Evolutionary conservation across 2,888 invertebrate genomes (phyloP).

Genomic region (Gymnocheta viridis): DNA sequence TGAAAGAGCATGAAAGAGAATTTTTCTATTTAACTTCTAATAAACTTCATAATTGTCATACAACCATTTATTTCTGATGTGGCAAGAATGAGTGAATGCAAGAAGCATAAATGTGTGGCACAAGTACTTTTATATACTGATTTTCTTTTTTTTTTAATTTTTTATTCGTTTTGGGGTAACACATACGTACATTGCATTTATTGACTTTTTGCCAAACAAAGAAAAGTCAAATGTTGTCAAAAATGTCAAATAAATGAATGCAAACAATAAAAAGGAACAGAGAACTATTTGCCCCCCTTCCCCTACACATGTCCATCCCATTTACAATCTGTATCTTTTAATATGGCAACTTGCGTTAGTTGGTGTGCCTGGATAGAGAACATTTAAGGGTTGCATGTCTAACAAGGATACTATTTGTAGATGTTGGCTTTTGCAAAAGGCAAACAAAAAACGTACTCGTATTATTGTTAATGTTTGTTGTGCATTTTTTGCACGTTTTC

Average conservation of each 20-base stretch:
- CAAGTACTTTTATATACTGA: background rate
- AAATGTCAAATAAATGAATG: slow-evolving; percentile 68
- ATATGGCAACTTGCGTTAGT: background rate
- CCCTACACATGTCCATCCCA: background rate
- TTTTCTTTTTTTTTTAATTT: background rate
- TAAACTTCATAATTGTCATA: slow-evolving; percentile 55
- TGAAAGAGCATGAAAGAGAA: background rate
- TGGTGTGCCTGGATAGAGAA: background rate
- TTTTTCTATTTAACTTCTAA: slow-evolving; percentile 33
- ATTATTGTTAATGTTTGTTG: slow-evolving; percentile 52
- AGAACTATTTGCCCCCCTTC: slow-evolving; percentile 18
- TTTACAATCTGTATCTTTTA: background rate
- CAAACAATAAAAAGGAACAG: slow-evolving; percentile 42
- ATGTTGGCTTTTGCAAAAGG: slow-evolving; percentile 13
- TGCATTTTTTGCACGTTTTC: slow-evolving; percentile 66
- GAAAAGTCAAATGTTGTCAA: slow-evolving; percentile 60
- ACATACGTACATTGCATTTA: slow-evolving; percentile 31
- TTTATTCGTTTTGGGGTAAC: background rate
- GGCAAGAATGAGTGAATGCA: slow-evolving; percentile 25
- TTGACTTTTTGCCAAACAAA: slow-evolving; percentile 59
- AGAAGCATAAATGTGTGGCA: background rate
- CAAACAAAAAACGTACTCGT: no score
- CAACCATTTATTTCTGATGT: slow-evolving; percentile 40
- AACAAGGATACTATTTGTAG: slow-evolving; percentile 35
- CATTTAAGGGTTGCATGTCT: slow-evolving; percentile 52